Percentiles rank a stretch among this genome's conserved stretches.
phyloP scores from a whole-genome alignment of 2,113 vertebrate species.

The Xiphias gladius region DNA sequence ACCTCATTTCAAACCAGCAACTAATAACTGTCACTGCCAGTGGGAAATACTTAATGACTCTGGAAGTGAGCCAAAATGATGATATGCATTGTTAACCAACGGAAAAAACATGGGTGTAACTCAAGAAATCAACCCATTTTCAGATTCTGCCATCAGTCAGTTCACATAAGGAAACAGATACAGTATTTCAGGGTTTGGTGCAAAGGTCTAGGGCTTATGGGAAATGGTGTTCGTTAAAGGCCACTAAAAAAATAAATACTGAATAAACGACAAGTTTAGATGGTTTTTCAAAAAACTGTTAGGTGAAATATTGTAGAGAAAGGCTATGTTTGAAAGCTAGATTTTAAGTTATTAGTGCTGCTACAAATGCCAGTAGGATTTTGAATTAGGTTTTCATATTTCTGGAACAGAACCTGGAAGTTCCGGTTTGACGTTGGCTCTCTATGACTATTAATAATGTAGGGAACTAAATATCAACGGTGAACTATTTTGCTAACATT shows the following conservation, averaged over 20 bases:
- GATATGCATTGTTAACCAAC: constrained; percentile 5
- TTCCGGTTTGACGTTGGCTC: background rate
- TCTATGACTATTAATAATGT: background rate
- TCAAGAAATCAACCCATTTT: background rate
- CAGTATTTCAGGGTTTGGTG: background rate
- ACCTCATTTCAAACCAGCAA: constrained; percentile 8
- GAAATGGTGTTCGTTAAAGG: background rate
- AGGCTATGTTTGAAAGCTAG: too few species aligned
- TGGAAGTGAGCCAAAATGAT: constrained; percentile 1
- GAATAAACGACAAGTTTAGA: background rate
- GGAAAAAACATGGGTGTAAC: constrained; percentile 21
- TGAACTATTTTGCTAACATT: too few species aligned
- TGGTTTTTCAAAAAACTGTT: too few species aligned
- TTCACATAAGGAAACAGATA: background rate
- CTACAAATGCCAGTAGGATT: too few species aligned
- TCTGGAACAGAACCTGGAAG: too few species aligned
- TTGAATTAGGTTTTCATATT: too few species aligned
- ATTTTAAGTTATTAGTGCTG: too few species aligned
- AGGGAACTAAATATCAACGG: too few species aligned
- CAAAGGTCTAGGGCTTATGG: background rate
- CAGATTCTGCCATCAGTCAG: background rate
- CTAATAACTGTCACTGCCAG: background rate
- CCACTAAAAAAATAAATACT: background rate
- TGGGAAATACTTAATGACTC: constrained; percentile 17
- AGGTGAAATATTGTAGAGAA: too few species aligned